Conservation (phyloP, 2,113 vertebrate genomes). For the Tyrannus savana region DNA sequence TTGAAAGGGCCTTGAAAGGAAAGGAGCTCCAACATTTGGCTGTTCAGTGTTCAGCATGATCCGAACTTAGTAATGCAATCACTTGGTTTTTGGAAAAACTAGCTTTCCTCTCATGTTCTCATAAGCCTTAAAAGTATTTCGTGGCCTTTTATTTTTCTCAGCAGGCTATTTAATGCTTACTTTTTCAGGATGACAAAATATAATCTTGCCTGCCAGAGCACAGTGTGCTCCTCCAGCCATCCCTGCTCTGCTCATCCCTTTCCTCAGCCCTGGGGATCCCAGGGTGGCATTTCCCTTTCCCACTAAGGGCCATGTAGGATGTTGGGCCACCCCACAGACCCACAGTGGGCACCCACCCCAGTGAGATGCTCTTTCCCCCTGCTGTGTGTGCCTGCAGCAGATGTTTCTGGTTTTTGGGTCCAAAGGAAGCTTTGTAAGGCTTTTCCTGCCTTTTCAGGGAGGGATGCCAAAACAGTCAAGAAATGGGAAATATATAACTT, state of each 20-base stretch:
- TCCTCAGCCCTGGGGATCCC: fast-evolving
- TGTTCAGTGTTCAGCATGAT: not conserved
- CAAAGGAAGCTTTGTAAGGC: conserved; percentile 65
- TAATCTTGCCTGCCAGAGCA: not conserved
- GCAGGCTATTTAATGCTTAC: not conserved
- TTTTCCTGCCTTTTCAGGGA: conserved; percentile 70
- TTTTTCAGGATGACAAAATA: not conserved
- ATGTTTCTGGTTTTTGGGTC: conserved; percentile 72
- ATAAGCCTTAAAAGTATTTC: not conserved
- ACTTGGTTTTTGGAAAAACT: not conserved
- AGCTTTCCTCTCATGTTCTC: not conserved
- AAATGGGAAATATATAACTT: conserved; percentile 72
- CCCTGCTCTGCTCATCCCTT: not conserved
- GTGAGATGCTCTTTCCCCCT: not conserved
- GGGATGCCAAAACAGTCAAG: conserved; percentile 71
- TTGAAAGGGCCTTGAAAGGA: not conserved
- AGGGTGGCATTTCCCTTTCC: not conserved
- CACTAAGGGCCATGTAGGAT: not conserved
- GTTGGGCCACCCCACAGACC: not conserved
- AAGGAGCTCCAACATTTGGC: fast-evolving
- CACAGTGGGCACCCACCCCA: not conserved
- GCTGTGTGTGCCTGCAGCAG: conserved; percentile 53
- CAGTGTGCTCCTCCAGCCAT: not conserved
- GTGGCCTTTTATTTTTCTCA: not conserved
- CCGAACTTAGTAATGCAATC: not conserved